A percentile compares a stretch with the other conserved stretches of the same genome.
Evolutionary conservation across 2,888 invertebrate genomes (phyloP).

Genomic region (Drosophila pseudotalamancana): DNA sequence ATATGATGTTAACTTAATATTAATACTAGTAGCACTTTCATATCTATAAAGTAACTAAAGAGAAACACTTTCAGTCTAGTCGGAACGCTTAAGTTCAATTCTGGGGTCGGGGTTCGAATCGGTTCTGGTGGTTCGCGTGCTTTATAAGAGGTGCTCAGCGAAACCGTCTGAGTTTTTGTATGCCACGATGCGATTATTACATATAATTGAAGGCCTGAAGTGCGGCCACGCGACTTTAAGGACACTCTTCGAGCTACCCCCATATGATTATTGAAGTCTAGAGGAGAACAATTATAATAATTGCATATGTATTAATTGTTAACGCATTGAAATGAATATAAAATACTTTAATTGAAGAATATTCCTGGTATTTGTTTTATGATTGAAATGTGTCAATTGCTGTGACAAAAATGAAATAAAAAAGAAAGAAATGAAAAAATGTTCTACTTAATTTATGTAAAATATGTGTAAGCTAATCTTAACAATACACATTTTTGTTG

Average conservation of each 20-base stretch:
- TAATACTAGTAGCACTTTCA: no score
- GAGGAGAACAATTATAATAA: conserved; percentile 50
- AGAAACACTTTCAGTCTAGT: not conserved
- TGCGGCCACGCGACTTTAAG: conserved; percentile 60
- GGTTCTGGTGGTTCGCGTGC: conserved; percentile 54
- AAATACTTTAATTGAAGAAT: conserved; percentile 39
- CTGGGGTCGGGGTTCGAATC: not conserved
- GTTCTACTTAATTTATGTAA: conserved; percentile 35
- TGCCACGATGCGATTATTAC: conserved; percentile 55
- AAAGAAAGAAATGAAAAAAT: conserved; percentile 13
- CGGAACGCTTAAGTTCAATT: not conserved
- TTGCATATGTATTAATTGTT: conserved; percentile 34
- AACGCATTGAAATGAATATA: conserved; percentile 31
- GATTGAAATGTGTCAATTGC: conserved; percentile 84
- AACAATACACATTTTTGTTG: conserved; percentile 64
- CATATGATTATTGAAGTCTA: conserved; percentile 18
- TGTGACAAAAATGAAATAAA: conserved; percentile 52
- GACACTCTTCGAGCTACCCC: conserved; percentile 27
- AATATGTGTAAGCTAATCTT: conserved; percentile 52
- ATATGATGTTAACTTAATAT: no score
- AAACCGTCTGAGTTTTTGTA: conserved; percentile 5
- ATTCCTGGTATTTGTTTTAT: conserved; percentile 81
- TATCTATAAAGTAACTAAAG: not conserved
- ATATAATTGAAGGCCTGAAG: conserved; percentile 64
- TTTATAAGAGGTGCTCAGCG: conserved; percentile 44